Evolutionary conservation across 2,888 invertebrate species (phyloP), one percentile per base, ranked within the genome.

Genomic region (Cryptocephalus primarius): DNA sequence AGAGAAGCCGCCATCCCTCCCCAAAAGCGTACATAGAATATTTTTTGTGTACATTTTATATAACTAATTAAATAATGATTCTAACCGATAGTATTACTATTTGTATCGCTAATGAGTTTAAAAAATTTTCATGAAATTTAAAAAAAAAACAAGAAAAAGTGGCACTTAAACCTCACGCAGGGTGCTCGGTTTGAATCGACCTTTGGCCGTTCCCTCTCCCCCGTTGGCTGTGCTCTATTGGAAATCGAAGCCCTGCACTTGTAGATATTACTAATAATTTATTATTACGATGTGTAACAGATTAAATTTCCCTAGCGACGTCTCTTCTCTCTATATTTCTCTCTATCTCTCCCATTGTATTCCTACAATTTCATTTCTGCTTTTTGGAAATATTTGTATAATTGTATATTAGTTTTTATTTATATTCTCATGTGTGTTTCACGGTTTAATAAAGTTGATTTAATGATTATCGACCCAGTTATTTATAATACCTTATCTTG

Each of bases 31-130:
- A 52, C 51, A 49, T 53, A 59, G 53, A 52, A 53, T 50, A 54
- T 54, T 59, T 59, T 61, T 61, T 61, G 58, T 60, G 60, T 62
- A 62, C 59, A 62, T 62, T 62, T 60, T 60, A 60, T 60, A 62
- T 58, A 54, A 48, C 48, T 51, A 53, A 53, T 54, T 54, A 55
- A 52, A 57, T 56, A 46, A 53, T 55, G 56, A 55, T 53, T 57
- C 59, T 62, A 62, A 61, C 59, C 57, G 51, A 58, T 57, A 60
- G 58, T 57, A 59, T 58, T 61, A 59, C 57, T 54, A 55, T 58
- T 57, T 60, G 55, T 60, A 59, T 57, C 50, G 56, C 54, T 59
- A 59, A 56, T 53, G 54, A 54, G 41, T 49, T 38, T 51, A 44
- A 42, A 48, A 53, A 40, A 22, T 22, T 22, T 22, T 22, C 22